phyloP scores from a whole-genome alignment of 2,888 invertebrate species.

The Lucinisca nassula region DNA sequence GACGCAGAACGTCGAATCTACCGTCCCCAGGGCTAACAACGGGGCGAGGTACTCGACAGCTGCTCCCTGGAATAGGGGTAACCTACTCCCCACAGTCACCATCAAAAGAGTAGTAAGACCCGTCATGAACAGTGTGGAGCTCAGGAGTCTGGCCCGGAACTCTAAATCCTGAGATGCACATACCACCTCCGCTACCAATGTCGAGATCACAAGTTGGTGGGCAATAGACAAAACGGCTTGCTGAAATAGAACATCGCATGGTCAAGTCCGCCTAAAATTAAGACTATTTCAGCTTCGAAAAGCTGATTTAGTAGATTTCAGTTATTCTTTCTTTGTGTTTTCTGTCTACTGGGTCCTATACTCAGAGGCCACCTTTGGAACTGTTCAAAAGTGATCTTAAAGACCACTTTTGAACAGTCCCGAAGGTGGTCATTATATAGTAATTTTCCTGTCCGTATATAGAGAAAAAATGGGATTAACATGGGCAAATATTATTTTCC shows the following conservation, averaged over 20 bases:
- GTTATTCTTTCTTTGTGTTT: no score
- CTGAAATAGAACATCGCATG: constrained; percentile 63
- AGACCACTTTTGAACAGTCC: no score
- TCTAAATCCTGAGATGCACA: constrained; percentile 75
- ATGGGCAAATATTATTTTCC: no score
- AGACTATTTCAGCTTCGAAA: no score
- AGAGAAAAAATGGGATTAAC: no score
- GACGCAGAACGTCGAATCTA: constrained; percentile 70
- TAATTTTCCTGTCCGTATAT: no score
- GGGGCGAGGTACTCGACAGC: constrained; percentile 79
- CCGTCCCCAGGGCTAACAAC: constrained; percentile 74
- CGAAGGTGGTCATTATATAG: no score
- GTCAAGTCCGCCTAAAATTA: no score
- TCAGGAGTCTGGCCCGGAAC: constrained; percentile 74
- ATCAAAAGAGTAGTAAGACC: constrained; percentile 77
- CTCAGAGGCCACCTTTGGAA: no score
- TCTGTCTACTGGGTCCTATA: no score
- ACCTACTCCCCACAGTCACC: constrained; percentile 76
- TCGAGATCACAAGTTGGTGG: constrained; percentile 70
- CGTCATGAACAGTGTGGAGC: constrained; percentile 77
- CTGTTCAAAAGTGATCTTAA: no score
- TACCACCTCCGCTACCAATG: constrained; percentile 76
- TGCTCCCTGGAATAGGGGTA: constrained; percentile 80
- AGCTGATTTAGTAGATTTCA: no score
- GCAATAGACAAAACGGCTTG: constrained; percentile 76